Base-by-base conservation (phyloP, 2,113 vertebrate genomes). In the Carassius carassius region DNA sequence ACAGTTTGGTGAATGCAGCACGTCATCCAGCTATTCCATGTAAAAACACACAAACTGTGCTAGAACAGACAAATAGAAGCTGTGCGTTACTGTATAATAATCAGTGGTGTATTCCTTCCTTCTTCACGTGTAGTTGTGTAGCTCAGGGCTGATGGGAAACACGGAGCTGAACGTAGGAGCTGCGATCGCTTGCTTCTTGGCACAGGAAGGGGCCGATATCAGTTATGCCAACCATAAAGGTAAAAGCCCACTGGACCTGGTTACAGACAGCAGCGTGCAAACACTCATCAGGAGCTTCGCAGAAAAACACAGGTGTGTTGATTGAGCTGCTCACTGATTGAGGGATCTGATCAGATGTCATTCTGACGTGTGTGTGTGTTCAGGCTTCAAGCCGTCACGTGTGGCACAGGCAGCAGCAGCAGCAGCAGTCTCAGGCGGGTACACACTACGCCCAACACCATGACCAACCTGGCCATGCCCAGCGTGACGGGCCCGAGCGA, bases 191-290 rank as follows among this genome's bases (percentile, higher is more conserved):
- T 99, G 97, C 87, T 99, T 97, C 89, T 90, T 99, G 89, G 97
- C 96, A 0, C 95, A 97, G 81, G 96, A 98, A 88, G 98, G 98
- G 1, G 97, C 97, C 0, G 97, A 99, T 29, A 93, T 99, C 83
- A 95, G 90, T 94, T 98, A 98, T 1, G 94, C 97, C 92, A 99
- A 99, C 91, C 97, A 99, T 88, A 95, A 97, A 0, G 98, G 98
- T 72, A 97, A 96, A 90, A 96, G 94, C 89, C 97, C 97, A 0
- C 88, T 99, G 86, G 97, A 99, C 91, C 92, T 99, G 83, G 94
- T 97, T 41, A 89, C 94, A 0, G 96, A 98, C 47, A 94, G 95
- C 67, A 90, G 91, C 13, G 89, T 96, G 79, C 76, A 94, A 72
- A 96, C 97, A 89, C 93, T 97, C 1, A 90, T 99, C 90, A 97